These are phyloP conservation scores for Rotaria magnacalcarata DNA, from an alignment of 2,888 invertebrate genomes.

Conservation along the genomic window DNA sequence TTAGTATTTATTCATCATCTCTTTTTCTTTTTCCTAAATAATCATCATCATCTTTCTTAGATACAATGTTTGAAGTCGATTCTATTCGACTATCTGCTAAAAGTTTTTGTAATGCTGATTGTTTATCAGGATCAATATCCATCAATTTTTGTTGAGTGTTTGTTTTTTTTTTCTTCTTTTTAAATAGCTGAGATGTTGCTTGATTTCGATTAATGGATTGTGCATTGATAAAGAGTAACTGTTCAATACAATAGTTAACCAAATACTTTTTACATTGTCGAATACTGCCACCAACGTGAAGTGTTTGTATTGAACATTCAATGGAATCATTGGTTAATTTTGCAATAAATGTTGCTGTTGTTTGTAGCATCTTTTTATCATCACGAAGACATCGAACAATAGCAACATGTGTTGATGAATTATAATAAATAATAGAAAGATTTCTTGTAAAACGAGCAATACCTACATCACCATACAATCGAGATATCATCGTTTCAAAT, in stretches of 20 bases:
- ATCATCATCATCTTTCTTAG: neutral
- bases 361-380: constrained; percentile 8
- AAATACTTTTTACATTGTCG: constrained; percentile 21
- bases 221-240: neutral
- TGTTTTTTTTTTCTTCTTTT: neutral
- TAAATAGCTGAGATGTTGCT: neutral
- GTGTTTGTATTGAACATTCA: constrained; percentile 14
- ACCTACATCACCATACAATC: constrained; percentile 25
- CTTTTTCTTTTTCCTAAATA: neutral
- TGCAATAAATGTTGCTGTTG: neutral
- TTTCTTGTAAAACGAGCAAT: neutral
- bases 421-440: constrained; percentile 15
- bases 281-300: constrained; percentile 9
- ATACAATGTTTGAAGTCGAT: neutral
- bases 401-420: neutral
- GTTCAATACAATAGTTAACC: constrained; percentile 9
- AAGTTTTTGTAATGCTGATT: neutral
- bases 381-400: constrained; percentile 11
- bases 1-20: neutral
- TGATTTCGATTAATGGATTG: neutral
- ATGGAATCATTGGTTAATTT: neutral
- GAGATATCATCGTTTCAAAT: neutral
- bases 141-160: neutral
- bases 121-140: neutral
- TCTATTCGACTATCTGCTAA: constrained; percentile 30